Conservation (phyloP, 2,113 vertebrate species). For the Takifugu flavidus region DNA sequence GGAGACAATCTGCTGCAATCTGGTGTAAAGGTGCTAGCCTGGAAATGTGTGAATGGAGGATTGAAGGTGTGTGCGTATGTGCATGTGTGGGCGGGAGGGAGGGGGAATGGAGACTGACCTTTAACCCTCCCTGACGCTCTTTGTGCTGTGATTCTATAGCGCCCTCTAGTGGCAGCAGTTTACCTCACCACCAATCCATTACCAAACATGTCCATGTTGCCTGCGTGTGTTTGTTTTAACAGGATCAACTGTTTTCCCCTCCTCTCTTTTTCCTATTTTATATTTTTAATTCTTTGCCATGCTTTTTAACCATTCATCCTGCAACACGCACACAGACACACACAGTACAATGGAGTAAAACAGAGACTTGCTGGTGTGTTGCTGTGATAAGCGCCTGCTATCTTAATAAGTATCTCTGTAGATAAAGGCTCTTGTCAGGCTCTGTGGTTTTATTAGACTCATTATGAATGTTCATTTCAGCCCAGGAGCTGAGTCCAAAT, state of each 20-base stretch:
- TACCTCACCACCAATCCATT: conserved; percentile 6
- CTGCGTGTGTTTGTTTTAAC: not conserved
- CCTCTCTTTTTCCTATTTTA: not conserved
- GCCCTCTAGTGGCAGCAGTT: conserved; percentile 53
- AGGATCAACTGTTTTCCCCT: not conserved
- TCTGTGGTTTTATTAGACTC: conserved; percentile 40
- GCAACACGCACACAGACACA: conserved; percentile 18
- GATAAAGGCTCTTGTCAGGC: conserved; percentile 39
- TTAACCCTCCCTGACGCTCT: conserved; percentile 10
- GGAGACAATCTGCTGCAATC: conserved; percentile 27
- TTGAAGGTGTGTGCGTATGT: conserved; percentile 2
- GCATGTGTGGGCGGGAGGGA: not conserved
- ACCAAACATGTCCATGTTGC: not conserved
- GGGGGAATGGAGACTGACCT: no score
- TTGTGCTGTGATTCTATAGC: conserved; percentile 34
- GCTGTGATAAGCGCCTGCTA: conserved; percentile 54
- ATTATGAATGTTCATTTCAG: conserved; percentile 27
- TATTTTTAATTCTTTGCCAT: not conserved
- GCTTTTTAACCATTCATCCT: not conserved
- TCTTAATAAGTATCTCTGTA: conserved; percentile 52
- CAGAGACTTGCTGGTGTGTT: conserved; percentile 39
- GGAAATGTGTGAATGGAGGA: conserved; percentile 39
- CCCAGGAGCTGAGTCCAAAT: conserved; percentile 22
- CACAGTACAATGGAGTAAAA: conserved; percentile 2
- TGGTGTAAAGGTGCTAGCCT: conserved; percentile 20